Evolutionary conservation across 2,113 vertebrate genomes (phyloP).

Genomic region (Coptodon rendalli): DNA sequence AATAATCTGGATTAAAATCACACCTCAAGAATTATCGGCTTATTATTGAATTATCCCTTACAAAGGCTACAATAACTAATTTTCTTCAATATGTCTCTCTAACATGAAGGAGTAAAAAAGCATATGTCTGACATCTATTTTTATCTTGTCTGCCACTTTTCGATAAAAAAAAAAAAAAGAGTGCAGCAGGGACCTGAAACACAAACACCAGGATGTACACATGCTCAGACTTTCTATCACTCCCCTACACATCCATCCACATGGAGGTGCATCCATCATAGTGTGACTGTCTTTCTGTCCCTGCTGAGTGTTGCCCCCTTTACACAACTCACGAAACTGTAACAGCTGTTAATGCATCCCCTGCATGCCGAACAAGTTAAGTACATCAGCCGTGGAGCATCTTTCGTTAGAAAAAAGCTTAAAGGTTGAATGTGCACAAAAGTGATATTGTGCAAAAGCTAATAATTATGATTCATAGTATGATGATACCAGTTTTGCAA

Average conservation of each 20-base stretch:
- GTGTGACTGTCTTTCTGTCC: slow-evolving; percentile 18
- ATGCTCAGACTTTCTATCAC: not conserved
- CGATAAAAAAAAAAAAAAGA: not conserved
- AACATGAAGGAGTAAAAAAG: not conserved
- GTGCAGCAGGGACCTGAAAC: slow-evolving; percentile 8
- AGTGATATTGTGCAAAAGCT: not conserved
- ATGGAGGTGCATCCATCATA: not conserved
- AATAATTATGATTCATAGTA: not conserved
- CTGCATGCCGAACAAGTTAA: not conserved
- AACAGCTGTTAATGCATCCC: not conserved
- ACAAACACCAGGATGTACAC: slow-evolving; percentile 6
- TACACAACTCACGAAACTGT: not conserved
- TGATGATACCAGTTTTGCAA: not conserved
- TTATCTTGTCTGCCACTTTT: slow-evolving; percentile 58
- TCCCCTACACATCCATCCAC: slow-evolving; percentile 18
- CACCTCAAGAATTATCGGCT: not conserved
- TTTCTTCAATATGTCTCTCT: not conserved
- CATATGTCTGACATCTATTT: slow-evolving; percentile 39
- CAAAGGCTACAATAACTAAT: not conserved
- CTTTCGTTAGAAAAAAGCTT: not conserved
- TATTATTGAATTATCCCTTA: not conserved
- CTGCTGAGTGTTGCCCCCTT: slow-evolving; percentile 35
- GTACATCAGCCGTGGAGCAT: not conserved
- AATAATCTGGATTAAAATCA: slow-evolving; percentile 6
- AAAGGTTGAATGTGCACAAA: not conserved